Base-by-base conservation (phyloP, 2,113 vertebrate species). In the Lota lota region DNA sequence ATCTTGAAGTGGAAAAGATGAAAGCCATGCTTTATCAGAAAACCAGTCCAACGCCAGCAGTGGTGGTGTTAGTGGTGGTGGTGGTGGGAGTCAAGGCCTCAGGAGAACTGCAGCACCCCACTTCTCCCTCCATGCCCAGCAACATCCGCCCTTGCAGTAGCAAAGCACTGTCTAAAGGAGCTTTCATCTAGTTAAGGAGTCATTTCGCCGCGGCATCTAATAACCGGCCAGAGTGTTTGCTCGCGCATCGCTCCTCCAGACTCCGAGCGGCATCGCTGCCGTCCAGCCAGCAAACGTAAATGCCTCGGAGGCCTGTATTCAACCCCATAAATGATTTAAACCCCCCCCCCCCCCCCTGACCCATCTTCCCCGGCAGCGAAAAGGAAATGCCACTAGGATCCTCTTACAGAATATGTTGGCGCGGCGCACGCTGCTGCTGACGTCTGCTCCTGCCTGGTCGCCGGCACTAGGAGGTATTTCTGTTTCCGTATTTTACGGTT, bases 261-360 rank as follows among this genome's bases (percentile, higher is more conserved):
- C 21, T 18, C 54, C 18, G n/a, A 10, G 8, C 19, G 19, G 57
- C 57, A 63, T 51, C 66, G 63, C 47, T 51, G 15, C 28, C 3
- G 57, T 21, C 72, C 64, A 68, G 67, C 69, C 68, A 53, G 64
- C 71, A 36, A 69, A 67, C 70, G 65, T 63, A 83, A 77, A 81
- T 68, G 64, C 53, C 63, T 63, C 19, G 56, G 74, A 69, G 64
- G 71, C 56, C 20, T 60, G 75, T 64, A 69, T 74, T 21, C 60
- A 47, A 47, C 68, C 47, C 62, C 76, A 88, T 87, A 75, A 86
- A 89, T 85, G 75, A 86, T 86, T 78, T 19, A 79, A 71, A 53
- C 71, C 40, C 40, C 1, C 40, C 7, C 40, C 40, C 40, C 3
- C 40, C 40, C 1, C 40, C 1, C 36, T 2, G 40, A 47, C 40